A percentile compares a stretch with the other conserved stretches of the same genome.
Conservation (phyloP, 2,888 invertebrate species). For the Cheilosia soror region DNA sequence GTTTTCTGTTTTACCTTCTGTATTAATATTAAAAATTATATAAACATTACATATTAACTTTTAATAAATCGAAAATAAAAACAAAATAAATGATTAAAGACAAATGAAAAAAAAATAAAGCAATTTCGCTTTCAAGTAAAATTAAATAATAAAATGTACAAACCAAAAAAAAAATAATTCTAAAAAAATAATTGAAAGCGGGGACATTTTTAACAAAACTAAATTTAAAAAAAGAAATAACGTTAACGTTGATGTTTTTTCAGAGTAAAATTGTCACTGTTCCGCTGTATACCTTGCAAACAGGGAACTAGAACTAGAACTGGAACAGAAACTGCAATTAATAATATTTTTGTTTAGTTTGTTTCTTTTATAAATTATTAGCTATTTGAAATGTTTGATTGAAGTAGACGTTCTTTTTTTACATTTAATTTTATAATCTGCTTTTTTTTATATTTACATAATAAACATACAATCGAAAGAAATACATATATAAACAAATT, state of each 20-base stretch:
- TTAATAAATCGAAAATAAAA: constrained; percentile 46
- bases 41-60: constrained; percentile 50
- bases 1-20: constrained; percentile 34
- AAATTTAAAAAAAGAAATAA: constrained; percentile 14
- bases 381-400: constrained; percentile 59
- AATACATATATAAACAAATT: constrained; percentile 7
- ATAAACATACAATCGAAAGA: constrained; percentile 39
- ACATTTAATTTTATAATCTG: constrained; percentile 28
- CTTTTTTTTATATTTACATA: constrained; percentile 56
- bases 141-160: constrained; percentile 44
- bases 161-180: constrained; percentile 45
- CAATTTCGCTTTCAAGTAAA: neutral
- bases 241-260: neutral
- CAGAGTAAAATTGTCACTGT: neutral
- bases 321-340: constrained; percentile 16
- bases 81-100: constrained; percentile 8
- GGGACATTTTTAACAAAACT: neutral
- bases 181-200: constrained; percentile 5
- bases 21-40: constrained; percentile 65
- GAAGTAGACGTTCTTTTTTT: constrained; percentile 48
- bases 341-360: neutral
- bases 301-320: neutral
- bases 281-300: neutral
- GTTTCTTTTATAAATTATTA: constrained; percentile 2
- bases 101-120: constrained; percentile 21